phyloP scores from a whole-genome alignment of 2,797 vertebrate species.

The Anomalospiza imberbis region DNA sequence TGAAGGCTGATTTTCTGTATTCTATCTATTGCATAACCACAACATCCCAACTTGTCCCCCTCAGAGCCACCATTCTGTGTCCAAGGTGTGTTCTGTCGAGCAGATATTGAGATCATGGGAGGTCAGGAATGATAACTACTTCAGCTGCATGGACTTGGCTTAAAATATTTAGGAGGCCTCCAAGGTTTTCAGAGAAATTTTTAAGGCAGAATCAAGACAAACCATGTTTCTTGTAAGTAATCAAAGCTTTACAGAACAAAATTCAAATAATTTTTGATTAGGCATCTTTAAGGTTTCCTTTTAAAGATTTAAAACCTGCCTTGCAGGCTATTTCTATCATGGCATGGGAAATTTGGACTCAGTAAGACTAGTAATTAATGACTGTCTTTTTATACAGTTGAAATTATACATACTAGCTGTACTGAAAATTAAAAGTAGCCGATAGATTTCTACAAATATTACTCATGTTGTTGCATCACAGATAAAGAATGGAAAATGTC shows the following conservation, averaged over 20 bases:
- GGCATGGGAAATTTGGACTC: background rate
- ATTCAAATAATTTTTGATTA: background rate
- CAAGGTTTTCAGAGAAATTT: background rate
- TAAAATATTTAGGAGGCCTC: background rate
- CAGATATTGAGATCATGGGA: background rate
- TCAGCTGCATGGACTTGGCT: background rate
- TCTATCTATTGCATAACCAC: background rate
- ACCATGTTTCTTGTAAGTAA: background rate
- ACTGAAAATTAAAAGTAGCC: background rate
- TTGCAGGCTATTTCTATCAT: background rate
- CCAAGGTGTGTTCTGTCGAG: background rate
- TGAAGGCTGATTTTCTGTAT: background rate
- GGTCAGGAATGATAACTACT: background rate
- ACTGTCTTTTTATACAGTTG: background rate
- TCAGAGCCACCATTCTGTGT: background rate
- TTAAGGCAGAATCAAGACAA: conserved; percentile 29
- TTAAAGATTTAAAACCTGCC: conserved; percentile 11
- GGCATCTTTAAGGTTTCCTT: background rate
- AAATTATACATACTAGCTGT: background rate
- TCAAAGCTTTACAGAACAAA: background rate
- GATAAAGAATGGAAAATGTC: background rate
- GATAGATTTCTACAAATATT: background rate
- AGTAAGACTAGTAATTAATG: background rate
- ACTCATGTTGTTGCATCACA: background rate
- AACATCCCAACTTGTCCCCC: background rate